Evolutionary conservation across 2,888 invertebrate genomes (phyloP).

Genomic region (Molanna angustata): DNA sequence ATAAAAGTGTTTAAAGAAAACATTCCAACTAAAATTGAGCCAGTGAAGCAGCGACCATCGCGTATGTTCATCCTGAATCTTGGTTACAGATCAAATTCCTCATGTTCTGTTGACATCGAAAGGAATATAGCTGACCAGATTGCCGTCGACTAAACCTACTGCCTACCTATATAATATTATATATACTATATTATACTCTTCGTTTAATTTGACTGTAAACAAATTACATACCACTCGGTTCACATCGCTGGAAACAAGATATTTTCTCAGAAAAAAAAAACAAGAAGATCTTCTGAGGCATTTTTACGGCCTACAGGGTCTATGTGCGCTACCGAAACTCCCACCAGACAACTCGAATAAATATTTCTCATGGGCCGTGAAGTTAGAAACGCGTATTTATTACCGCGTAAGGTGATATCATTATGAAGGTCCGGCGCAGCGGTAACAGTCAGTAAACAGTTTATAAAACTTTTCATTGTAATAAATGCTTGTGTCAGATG

Average conservation of each 20-base stretch:
- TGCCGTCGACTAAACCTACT: neutral
- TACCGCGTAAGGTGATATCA: slow-evolving; percentile 29
- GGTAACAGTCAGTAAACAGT: slow-evolving; percentile 32
- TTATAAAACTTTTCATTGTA: slow-evolving; percentile 30
- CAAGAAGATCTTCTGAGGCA: slow-evolving; percentile 11
- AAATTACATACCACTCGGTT: slow-evolving; percentile 1
- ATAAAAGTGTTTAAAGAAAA: too few species aligned
- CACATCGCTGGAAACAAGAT: slow-evolving; percentile 26
- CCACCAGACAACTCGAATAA: slow-evolving; percentile 7
- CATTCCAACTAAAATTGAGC: too few species aligned
- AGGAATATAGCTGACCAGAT: neutral
- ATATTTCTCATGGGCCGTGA: slow-evolving; percentile 18
- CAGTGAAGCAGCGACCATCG: too few species aligned
- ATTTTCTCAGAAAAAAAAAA: slow-evolving; percentile 14
- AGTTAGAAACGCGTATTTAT: slow-evolving; percentile 25
- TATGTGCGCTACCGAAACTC: slow-evolving; percentile 28
- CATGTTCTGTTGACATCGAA: neutral
- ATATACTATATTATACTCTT: neutral
- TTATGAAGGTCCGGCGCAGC: slow-evolving; percentile 23
- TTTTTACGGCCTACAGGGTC: slow-evolving; percentile 10
- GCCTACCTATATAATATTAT: too few species aligned
- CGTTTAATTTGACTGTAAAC: neutral
- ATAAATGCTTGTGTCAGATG: too few species aligned
- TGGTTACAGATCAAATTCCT: neutral
- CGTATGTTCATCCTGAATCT: too few species aligned